phyloP scores from a whole-genome alignment of 2,113 vertebrate genomes.

The Pygoscelis antarcticus region DNA sequence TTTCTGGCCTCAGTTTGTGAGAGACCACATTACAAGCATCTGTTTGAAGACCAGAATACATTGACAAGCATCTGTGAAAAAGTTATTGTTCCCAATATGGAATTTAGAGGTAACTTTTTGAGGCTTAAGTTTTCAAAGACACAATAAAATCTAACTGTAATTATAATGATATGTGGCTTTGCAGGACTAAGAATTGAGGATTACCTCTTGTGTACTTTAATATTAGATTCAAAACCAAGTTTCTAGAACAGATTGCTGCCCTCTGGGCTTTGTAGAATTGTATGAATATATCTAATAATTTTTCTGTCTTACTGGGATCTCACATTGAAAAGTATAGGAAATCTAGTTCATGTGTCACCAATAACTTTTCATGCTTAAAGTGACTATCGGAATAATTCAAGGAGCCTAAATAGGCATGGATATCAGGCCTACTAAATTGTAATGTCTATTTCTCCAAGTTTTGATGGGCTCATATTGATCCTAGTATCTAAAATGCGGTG shows the following conservation, averaged over 20 bases:
- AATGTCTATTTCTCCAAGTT: not conserved
- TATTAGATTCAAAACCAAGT: not conserved
- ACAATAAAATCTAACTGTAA: not conserved
- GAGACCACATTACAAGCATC: conserved; percentile 95
- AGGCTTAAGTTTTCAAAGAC: not conserved
- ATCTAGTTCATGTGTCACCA: not conserved
- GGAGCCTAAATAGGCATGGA: not conserved
- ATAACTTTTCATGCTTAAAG: not conserved
- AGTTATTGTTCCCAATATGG: conserved; percentile 99
- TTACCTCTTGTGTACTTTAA: not conserved
- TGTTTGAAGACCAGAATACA: conserved; percentile 97
- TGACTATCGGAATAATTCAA: not conserved
- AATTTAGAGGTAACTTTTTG: conserved; percentile 90
- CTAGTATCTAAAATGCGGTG: not conserved
- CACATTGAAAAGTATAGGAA: not conserved
- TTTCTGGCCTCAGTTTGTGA: conserved; percentile 98
- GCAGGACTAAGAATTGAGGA: not conserved
- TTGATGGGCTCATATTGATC: not conserved
- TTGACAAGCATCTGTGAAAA: conserved; percentile 99
- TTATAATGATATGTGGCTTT: not conserved
- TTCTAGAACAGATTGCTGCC: not conserved
- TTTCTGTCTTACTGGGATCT: not conserved
- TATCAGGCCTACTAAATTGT: not conserved
- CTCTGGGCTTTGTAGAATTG: not conserved
- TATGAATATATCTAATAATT: not conserved